phyloP scores from a whole-genome alignment of 2,888 invertebrate genomes.

The Cantharis rufa region DNA sequence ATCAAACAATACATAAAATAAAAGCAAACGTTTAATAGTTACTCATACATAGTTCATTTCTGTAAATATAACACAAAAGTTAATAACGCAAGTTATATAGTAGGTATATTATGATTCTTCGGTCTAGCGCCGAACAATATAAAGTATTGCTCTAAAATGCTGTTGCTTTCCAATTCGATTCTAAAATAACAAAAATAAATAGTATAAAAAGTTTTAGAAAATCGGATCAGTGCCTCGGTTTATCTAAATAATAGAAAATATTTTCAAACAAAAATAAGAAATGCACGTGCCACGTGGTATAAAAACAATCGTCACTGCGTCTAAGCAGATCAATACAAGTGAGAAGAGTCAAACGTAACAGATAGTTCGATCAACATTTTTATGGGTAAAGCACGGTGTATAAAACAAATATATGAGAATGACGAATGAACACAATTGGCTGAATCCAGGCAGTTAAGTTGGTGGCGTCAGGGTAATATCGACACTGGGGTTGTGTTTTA shows the following conservation, averaged over 20 bases:
- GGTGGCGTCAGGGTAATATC: constrained; percentile 45
- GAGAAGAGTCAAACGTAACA: constrained; percentile 38
- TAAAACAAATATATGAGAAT: constrained; percentile 48
- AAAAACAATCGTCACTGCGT: constrained; percentile 10
- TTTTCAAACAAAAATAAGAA: background rate
- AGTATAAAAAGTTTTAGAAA: constrained; percentile 10
- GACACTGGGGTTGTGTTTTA: constrained; percentile 47
- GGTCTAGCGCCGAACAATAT: constrained; percentile 24
- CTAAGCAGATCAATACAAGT: constrained; percentile 12
- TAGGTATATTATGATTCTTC: constrained; percentile 18
- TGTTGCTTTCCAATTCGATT: constrained; percentile 21
- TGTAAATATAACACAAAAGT: constrained; percentile 20
- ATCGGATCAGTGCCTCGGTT: constrained; percentile 13
- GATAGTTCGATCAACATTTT: constrained; percentile 44
- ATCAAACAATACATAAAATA: background rate
- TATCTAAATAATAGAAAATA: constrained; percentile 8
- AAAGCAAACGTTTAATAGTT: constrained; percentile 1
- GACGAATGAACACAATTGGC: constrained; percentile 47
- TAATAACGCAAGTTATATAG: constrained; percentile 28
- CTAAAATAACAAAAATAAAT: constrained; percentile 20
- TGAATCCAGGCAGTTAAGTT: constrained; percentile 44
- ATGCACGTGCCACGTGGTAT: constrained; percentile 3
- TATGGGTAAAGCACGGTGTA: constrained; percentile 41
- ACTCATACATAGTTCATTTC: constrained; percentile 14
- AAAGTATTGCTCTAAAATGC: constrained; percentile 21